Evolutionary conservation across 2,888 invertebrate genomes (phyloP).

Genomic region (Deroplatys truncata): DNA sequence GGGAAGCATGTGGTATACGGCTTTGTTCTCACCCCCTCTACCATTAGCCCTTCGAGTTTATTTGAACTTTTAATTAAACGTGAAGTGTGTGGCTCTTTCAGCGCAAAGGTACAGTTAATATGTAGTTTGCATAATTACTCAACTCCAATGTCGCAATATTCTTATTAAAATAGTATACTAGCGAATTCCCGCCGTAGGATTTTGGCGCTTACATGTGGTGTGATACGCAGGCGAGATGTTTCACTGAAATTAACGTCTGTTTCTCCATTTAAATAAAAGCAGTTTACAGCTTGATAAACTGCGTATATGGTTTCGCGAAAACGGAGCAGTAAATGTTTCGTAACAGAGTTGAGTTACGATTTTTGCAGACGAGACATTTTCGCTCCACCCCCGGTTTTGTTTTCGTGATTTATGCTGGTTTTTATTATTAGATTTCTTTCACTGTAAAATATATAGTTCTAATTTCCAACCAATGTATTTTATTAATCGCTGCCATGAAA

Average conservation of each 20-base stretch:
- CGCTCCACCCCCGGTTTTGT: background rate
- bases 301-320: background rate
- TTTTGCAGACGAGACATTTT: background rate
- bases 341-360: background rate
- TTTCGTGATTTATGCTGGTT: background rate
- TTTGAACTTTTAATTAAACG: constrained; percentile 7
- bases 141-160: background rate
- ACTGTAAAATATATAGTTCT: background rate
- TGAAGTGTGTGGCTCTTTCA: background rate
- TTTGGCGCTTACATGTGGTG: background rate
- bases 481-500: no score
- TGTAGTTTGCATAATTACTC: background rate
- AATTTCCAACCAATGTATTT: background rate
- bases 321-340: background rate
- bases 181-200: no score
- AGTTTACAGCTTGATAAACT: background rate
- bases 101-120: background rate
- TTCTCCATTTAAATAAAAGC: background rate
- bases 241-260: background rate
- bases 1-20: background rate
- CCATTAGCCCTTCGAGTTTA: background rate
- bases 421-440: background rate
- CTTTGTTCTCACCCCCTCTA: background rate
- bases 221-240: background rate
- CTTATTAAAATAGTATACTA: background rate